Conservation (phyloP, 2,888 invertebrate species). For the Drosophila meridiana region DNA sequence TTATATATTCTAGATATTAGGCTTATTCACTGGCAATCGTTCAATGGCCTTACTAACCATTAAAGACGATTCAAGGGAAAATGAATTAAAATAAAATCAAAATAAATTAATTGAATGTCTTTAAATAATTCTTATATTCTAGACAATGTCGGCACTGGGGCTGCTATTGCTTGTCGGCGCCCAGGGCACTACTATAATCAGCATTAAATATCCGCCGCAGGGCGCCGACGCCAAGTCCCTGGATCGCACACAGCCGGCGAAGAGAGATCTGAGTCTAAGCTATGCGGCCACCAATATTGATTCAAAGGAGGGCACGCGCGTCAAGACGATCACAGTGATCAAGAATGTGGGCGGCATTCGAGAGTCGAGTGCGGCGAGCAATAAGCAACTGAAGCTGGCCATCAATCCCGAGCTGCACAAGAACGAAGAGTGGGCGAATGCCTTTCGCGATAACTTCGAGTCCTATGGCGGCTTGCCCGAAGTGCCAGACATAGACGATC, state of each 20-base stretch:
- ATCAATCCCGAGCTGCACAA: conserved; percentile 82
- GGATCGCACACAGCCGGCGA: conserved; percentile 70
- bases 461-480: conserved; percentile 83
- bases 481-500: conserved; percentile 83
- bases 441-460: conserved; percentile 84
- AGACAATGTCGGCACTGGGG: conserved; percentile 64
- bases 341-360: conserved; percentile 81
- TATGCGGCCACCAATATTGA: conserved; percentile 85
- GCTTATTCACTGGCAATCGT: background rate
- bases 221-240: conserved; percentile 2
- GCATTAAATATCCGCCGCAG: conserved; percentile 73
- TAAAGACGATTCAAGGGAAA: conserved; percentile 6
- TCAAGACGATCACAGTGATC: conserved; percentile 85
- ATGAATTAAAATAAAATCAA: background rate
- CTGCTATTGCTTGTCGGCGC: conserved; percentile 68
- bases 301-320: conserved; percentile 83
- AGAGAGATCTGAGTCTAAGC: conserved; percentile 84
- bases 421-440: conserved; percentile 82
- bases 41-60: conserved; percentile 72
- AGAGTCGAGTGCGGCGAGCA: conserved; percentile 28
- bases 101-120: background rate
- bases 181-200: conserved; percentile 75
- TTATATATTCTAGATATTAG: background rate
- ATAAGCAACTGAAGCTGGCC: conserved; percentile 70
- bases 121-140: conserved; percentile 17